A percentile compares a stretch with the other conserved stretches of the same genome.
These are phyloP conservation scores for Podarcis muralis DNA, from an alignment of 2,113 vertebrate genomes.

Conservation along the genomic window DNA sequence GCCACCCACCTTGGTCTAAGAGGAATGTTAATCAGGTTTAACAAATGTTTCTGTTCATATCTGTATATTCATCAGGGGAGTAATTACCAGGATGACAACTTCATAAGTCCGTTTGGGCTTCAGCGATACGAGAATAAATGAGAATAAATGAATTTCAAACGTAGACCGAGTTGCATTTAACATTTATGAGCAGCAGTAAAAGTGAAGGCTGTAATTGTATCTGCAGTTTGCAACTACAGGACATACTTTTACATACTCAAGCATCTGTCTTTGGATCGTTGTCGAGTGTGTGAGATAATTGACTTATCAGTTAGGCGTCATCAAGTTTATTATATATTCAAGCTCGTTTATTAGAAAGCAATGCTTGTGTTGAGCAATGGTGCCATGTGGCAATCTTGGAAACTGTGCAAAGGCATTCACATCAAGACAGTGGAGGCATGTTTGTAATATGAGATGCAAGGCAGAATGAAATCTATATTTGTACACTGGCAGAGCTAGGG, in stretches of 20 bases:
- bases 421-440: background rate
- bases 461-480: rapidly evolving
- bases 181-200: slow-evolving; percentile 67
- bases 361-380: rapidly evolving
- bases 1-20: background rate
- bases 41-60: slow-evolving; percentile 13
- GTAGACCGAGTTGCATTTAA: slow-evolving; percentile 43
- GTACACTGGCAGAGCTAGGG: background rate
- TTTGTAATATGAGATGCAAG: background rate
- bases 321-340: slow-evolving; percentile 69
- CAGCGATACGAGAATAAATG: slow-evolving; percentile 23
- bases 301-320: slow-evolving; percentile 62
- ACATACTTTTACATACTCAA: slow-evolving; percentile 54
- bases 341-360: slow-evolving; percentile 63
- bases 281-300: slow-evolving; percentile 58
- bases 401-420: background rate
- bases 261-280: slow-evolving; percentile 70
- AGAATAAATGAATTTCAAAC: slow-evolving; percentile 41
- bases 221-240: slow-evolving; percentile 52
- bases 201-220: slow-evolving; percentile 62
- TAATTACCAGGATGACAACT: slow-evolving; percentile 39
- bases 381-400: background rate
- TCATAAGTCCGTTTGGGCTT: slow-evolving; percentile 36
- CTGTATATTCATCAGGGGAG: slow-evolving; percentile 15
- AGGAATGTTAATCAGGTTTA: slow-evolving; percentile 22